phyloP scores from a whole-genome alignment of 2,113 vertebrate species.

The Ia io region DNA sequence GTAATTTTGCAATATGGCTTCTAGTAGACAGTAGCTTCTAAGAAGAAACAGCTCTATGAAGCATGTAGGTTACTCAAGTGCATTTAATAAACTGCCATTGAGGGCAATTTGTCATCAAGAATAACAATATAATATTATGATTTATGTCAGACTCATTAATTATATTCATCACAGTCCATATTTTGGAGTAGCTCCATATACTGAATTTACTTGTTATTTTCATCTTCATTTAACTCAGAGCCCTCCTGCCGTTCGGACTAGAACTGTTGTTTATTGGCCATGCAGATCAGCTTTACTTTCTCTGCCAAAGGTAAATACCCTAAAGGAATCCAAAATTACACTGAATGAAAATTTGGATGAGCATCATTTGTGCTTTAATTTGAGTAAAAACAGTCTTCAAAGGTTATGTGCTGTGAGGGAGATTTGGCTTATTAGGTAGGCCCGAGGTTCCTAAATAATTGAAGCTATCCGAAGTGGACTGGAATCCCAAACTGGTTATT shows the following conservation, averaged over 20 bases:
- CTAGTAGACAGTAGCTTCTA: conserved; percentile 35
- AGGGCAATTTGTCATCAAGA: conserved; percentile 50
- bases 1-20: conserved; percentile 62
- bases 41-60: conserved; percentile 43
- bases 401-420: conserved; percentile 56
- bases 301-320: conserved; percentile 79
- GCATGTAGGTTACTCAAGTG: conserved; percentile 34
- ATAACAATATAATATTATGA: conserved; percentile 71
- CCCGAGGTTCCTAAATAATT: neutral
- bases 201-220: conserved; percentile 56
- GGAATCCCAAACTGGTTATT: conserved; percentile 32
- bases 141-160: conserved; percentile 74
- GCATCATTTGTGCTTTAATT: conserved; percentile 79
- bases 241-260: conserved; percentile 40
- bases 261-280: conserved; percentile 71
- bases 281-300: conserved; percentile 50
- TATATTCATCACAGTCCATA: conserved; percentile 46
- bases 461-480: conserved; percentile 42
- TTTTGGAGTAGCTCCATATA: conserved; percentile 66
- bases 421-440: conserved; percentile 54
- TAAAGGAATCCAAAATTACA: conserved; percentile 75
- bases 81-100: conserved; percentile 1
- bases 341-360: conserved; percentile 70
- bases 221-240: conserved; percentile 18
- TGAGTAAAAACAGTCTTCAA: conserved; percentile 74